Evolutionary conservation across 2,888 invertebrate genomes (phyloP).

Genomic region (Latrodectus hesperus): DNA sequence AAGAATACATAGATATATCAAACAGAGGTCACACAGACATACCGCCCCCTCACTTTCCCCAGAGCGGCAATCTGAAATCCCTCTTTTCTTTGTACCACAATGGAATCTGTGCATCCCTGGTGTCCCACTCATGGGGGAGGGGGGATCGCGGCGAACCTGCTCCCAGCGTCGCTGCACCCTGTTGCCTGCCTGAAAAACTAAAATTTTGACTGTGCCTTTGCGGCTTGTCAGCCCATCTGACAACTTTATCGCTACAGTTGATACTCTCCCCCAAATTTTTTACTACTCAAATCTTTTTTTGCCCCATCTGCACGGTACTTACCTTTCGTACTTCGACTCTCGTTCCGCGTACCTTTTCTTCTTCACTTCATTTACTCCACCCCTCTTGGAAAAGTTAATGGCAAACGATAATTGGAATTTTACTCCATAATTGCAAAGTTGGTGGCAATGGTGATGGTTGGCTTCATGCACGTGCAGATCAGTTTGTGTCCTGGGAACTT

Average conservation of each 20-base stretch:
- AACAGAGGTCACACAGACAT: neutral
- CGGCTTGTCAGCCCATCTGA: constrained; percentile 68
- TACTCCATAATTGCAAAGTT: no score
- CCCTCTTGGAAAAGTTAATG: no score
- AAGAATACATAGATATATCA: constrained; percentile 32
- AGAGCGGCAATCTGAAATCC: constrained; percentile 33
- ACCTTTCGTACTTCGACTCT: neutral
- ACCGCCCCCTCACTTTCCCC: neutral
- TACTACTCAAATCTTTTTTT: neutral
- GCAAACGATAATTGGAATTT: no score
- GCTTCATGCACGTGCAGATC: no score
- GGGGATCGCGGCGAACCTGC: neutral
- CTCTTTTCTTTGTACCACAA: constrained; percentile 33
- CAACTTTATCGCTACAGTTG: constrained; percentile 66
- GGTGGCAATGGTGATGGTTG: no score
- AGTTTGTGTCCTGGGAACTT: no score
- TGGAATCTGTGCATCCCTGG: constrained; percentile 56
- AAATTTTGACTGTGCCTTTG: constrained; percentile 55
- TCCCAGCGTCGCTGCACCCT: neutral
- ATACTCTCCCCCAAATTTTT: constrained; percentile 30
- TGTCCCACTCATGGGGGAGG: constrained; percentile 29
- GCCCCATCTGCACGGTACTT: neutral
- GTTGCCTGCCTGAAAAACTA: constrained; percentile 4
- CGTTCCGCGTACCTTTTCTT: constrained; percentile 35
- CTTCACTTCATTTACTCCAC: neutral